phyloP scores from a whole-genome alignment of 2,888 invertebrate genomes.

The Mesoligia furuncula region DNA sequence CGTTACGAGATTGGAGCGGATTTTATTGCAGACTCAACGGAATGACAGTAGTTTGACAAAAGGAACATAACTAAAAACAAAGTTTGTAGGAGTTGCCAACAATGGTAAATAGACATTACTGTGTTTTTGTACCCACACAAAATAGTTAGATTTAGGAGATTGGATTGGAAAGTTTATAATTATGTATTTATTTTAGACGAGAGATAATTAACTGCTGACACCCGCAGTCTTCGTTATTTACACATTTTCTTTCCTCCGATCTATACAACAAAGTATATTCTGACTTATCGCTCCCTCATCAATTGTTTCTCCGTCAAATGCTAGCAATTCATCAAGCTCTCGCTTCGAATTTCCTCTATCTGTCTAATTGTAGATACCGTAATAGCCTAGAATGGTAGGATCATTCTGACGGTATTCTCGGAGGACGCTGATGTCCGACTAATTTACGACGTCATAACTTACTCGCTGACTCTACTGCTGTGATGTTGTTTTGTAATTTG shows the following conservation, averaged over 20 bases:
- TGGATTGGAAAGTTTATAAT: background rate
- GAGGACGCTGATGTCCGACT: slow-evolving; percentile 70
- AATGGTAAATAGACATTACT: background rate
- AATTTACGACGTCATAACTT: slow-evolving; percentile 80
- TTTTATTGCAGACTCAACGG: too few species aligned
- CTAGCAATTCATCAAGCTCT: background rate
- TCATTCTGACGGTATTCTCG: slow-evolving; percentile 66
- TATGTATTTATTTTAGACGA: too few species aligned
- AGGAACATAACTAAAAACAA: too few species aligned
- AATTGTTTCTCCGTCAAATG: background rate
- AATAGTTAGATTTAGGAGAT: background rate
- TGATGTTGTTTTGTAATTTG: background rate
- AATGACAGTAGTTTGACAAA: too few species aligned
- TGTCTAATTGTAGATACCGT: background rate
- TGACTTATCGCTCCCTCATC: background rate
- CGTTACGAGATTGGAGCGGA: too few species aligned
- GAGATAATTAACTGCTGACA: background rate
- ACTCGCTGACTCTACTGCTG: slow-evolving; percentile 62
- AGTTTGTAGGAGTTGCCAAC: too few species aligned
- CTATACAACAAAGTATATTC: background rate
- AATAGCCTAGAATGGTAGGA: slow-evolving; percentile 41
- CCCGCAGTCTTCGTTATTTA: background rate
- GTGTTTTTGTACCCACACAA: background rate
- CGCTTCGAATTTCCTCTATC: background rate
- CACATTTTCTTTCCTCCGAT: background rate